Conservation (phyloP, 2,113 vertebrate species). For the Naja naja region DNA sequence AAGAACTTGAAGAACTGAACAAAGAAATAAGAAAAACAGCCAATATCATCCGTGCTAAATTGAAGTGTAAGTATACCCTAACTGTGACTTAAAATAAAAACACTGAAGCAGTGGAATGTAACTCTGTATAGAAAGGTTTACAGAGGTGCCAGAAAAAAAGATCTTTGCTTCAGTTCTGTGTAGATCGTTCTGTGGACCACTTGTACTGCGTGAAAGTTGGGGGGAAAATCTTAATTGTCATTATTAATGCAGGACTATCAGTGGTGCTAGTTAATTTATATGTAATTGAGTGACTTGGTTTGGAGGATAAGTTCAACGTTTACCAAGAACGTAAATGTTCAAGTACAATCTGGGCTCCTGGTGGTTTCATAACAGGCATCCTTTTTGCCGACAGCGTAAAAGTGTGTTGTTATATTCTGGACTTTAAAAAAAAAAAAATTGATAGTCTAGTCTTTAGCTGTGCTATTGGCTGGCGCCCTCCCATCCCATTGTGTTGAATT, state of each 20-base stretch:
- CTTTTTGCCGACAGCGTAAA: neutral
- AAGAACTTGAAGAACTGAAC: constrained; percentile 86
- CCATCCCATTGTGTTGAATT: neutral
- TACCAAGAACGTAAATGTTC: neutral
- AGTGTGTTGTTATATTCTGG: neutral
- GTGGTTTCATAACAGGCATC: neutral
- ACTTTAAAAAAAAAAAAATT: too few relatives aligned
- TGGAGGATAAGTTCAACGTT: neutral
- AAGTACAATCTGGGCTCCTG: neutral
- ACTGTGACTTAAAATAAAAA: neutral
- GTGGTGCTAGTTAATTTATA: neutral
- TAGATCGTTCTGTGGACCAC: neutral
- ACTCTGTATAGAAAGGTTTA: neutral
- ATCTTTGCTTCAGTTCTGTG: neutral
- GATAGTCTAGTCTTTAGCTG: neutral
- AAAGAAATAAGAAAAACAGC: constrained; percentile 89
- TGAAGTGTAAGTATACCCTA: constrained; percentile 75
- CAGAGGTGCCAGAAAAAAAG: neutral
- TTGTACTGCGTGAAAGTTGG: neutral
- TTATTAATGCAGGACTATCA: neutral
- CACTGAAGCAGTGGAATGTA: neutral
- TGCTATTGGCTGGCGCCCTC: neutral
- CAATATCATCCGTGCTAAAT: constrained; percentile 81
- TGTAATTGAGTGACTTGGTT: neutral
- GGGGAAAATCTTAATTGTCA: neutral